Evolutionary conservation across 2,113 vertebrate species (phyloP).

Genomic region (Aramus guarauna): DNA sequence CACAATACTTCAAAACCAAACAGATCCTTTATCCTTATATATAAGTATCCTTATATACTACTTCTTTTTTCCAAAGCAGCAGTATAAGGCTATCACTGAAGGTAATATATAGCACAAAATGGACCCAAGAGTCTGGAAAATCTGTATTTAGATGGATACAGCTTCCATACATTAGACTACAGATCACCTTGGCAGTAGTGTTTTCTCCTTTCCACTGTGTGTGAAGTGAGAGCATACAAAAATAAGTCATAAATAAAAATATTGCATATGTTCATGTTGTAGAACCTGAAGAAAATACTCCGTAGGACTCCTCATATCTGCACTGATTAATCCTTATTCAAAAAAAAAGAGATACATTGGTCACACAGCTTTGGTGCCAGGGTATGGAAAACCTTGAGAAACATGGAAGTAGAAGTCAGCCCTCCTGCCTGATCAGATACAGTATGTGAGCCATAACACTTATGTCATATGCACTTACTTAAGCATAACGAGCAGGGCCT

Average conservation of each 20-base stretch:
- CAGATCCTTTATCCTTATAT: not conserved
- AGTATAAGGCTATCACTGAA: not conserved
- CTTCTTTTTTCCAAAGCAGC: not conserved
- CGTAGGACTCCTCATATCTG: not conserved
- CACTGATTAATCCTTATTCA: not conserved
- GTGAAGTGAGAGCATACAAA: not conserved
- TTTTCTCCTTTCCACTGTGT: not conserved
- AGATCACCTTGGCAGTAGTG: not conserved
- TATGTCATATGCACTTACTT: not conserved
- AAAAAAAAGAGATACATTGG: not conserved
- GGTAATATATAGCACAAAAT: not conserved
- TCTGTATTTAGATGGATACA: not conserved
- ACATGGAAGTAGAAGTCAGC: not conserved
- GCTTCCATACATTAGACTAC: not conserved
- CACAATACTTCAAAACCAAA: not conserved
- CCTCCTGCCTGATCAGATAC: not conserved
- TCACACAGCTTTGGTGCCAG: not conserved
- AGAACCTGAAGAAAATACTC: not conserved
- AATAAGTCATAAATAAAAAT: not conserved
- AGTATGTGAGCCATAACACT: not conserved
- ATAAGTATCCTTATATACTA: too few species aligned
- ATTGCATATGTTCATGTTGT: not conserved
- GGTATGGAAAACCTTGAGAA: not conserved
- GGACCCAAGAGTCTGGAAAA: not conserved
- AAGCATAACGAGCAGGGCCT: not conserved